Conservation (phyloP, 2,797 vertebrate genomes). For the Artibeus lituratus region DNA sequence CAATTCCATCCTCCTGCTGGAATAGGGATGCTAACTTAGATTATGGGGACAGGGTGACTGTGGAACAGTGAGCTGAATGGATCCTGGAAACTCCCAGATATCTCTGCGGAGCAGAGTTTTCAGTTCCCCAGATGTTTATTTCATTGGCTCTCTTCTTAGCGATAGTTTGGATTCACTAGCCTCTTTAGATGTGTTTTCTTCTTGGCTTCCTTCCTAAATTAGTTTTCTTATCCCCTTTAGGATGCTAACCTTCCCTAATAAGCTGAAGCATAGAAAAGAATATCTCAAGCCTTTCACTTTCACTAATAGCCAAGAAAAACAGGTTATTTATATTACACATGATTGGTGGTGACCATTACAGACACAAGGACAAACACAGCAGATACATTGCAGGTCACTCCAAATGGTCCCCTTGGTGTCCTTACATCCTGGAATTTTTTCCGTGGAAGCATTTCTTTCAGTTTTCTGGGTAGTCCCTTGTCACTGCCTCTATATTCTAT, state of each 20-base stretch:
- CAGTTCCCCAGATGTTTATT: neutral
- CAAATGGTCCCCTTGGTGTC: neutral
- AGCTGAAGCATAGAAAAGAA: neutral
- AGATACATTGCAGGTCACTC: neutral
- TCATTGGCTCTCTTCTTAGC: neutral
- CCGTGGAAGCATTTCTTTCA: neutral
- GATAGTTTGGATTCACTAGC: neutral
- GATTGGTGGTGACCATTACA: neutral
- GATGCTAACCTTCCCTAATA: neutral
- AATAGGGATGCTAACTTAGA: neutral
- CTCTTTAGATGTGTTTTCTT: conserved; percentile 8
- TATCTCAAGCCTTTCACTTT: neutral
- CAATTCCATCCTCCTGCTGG: neutral
- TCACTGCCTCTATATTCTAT: neutral
- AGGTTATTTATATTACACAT: neutral
- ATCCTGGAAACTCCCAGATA: neutral
- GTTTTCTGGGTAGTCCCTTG: neutral
- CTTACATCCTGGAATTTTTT: neutral
- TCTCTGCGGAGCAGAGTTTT: neutral
- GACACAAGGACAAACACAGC: neutral
- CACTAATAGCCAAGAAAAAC: neutral
- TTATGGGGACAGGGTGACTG: neutral
- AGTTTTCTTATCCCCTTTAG: neutral
- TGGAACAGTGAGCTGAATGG: neutral
- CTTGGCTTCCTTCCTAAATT: neutral